Evolutionary conservation across 2,888 invertebrate genomes (phyloP).

Genomic region (Napeogenes sylphis): DNA sequence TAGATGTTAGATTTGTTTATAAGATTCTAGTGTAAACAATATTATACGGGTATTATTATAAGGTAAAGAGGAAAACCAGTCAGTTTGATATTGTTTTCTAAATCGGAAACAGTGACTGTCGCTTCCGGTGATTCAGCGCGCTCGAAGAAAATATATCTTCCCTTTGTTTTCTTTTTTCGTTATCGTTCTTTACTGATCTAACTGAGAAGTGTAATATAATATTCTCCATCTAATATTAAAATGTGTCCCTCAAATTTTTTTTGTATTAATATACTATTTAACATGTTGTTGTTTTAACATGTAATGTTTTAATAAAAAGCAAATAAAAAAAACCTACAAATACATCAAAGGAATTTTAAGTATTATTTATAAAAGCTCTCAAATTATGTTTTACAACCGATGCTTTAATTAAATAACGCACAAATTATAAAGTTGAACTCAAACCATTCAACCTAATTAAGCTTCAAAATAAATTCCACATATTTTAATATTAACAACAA

Average conservation of each 20-base stretch:
- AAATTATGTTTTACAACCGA: background rate
- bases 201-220: constrained; percentile 12
- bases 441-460: constrained; percentile 3
- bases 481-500: constrained; percentile 12
- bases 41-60: constrained; percentile 48
- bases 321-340: background rate
- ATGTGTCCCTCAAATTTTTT: too few species aligned
- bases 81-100: constrained; percentile 68
- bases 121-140: constrained; percentile 63
- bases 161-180: constrained; percentile 29
- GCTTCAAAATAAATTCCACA: constrained; percentile 6
- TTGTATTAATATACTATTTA: too few species aligned
- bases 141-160: constrained; percentile 49
- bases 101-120: constrained; percentile 64
- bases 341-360: background rate
- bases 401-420: constrained; percentile 2
- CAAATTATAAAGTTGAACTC: constrained; percentile 1
- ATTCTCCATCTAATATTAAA: constrained; percentile 1
- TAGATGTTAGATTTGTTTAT: too few species aligned
- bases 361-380: background rate
- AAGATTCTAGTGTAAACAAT: too few species aligned
- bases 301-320: too few species aligned
- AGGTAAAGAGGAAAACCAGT: constrained; percentile 45
- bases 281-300: too few species aligned
- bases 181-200: constrained; percentile 19